Conservation (phyloP, 2,113 vertebrate genomes). For the Charina bottae region DNA sequence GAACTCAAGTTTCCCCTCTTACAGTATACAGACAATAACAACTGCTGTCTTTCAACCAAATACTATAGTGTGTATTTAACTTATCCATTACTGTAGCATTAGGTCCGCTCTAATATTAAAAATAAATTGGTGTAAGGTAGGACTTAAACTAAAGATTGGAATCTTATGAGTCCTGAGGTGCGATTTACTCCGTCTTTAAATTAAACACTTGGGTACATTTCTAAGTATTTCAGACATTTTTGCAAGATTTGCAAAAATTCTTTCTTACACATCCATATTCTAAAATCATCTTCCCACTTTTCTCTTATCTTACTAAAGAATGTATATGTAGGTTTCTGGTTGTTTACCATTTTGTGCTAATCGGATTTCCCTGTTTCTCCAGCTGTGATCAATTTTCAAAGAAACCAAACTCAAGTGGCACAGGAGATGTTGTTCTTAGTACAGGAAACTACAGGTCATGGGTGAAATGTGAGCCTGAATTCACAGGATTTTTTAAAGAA, state of each 20-base stretch:
- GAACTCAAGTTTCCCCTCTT: not conserved
- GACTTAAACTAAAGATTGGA: not conserved
- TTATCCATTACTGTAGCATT: not conserved
- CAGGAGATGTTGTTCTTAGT: constrained; percentile 70
- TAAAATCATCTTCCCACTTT: not conserved
- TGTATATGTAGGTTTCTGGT: not conserved
- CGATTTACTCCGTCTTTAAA: not conserved
- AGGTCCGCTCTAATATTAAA: not conserved
- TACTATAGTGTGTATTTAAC: not conserved
- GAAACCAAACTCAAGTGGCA: constrained; percentile 61
- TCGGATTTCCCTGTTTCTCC: constrained; percentile 55
- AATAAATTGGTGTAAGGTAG: not conserved
- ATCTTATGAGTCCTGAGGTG: not conserved
- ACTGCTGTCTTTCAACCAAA: not conserved
- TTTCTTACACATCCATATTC: constrained; percentile 21
- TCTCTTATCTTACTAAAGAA: constrained; percentile 15
- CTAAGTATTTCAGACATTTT: not conserved
- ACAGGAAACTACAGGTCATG: constrained; percentile 70
- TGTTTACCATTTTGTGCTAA: constrained; percentile 19
- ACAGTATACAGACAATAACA: not conserved
- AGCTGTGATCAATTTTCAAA: constrained; percentile 65
- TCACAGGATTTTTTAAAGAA: constrained; percentile 71
- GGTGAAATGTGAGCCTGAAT: constrained; percentile 65
- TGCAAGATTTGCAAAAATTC: constrained; percentile 26
- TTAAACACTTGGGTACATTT: not conserved